Percentiles rank a stretch among this genome's conserved stretches.
These are phyloP conservation scores for Philereme transversata DNA, from an alignment of 2,888 invertebrate genomes.

Conservation along the genomic window DNA sequence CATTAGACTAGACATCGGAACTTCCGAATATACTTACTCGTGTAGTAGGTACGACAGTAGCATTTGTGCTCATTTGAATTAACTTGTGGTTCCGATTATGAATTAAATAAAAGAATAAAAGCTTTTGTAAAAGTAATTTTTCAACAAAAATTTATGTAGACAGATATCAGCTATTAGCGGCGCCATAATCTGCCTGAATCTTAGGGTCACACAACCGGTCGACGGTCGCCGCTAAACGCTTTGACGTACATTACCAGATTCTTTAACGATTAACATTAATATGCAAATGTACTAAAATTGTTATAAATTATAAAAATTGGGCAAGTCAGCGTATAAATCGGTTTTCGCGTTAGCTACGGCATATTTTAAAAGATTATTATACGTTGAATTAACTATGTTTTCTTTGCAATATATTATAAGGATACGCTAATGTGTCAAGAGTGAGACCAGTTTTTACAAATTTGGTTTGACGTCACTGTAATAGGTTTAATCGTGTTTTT, in stretches of 20 bases:
- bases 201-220: conserved; percentile 14
- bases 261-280: conserved; percentile 6
- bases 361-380: neutral
- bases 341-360: conserved; percentile 6
- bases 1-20: too few species aligned
- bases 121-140: too few species aligned
- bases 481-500: neutral
- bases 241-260: conserved; percentile 6
- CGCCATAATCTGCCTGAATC: neutral
- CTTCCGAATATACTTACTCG: too few species aligned
- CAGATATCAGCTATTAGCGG: too few species aligned
- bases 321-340: conserved; percentile 10
- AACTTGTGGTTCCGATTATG: too few species aligned
- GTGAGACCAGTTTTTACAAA: conserved; percentile 6
- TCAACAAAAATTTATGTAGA: too few species aligned
- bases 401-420: neutral
- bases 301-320: conserved; percentile 1
- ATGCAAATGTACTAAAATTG: conserved; percentile 19
- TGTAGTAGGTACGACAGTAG: too few species aligned
- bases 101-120: too few species aligned
- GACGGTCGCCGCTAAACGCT: neutral
- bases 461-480: conserved; percentile 10
- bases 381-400: neutral
- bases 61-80: too few species aligned
- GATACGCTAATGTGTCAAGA: neutral